Percentiles rank a stretch among this genome's conserved stretches.
Evolutionary conservation across 2,113 vertebrate genomes (phyloP).

Genomic region (Zapus hudsonius): DNA sequence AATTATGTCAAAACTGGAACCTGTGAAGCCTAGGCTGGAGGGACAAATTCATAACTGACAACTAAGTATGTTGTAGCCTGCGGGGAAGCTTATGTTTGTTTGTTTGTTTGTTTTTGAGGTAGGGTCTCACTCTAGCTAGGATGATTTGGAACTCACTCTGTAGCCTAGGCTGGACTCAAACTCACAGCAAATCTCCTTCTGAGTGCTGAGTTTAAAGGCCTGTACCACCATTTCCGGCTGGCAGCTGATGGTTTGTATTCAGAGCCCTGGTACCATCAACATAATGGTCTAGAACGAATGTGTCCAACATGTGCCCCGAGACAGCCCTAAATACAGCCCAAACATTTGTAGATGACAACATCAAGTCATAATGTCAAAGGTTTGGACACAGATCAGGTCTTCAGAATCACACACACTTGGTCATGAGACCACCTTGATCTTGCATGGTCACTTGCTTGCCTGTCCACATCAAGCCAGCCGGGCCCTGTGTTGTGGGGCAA

Average conservation of each 20-base stretch:
- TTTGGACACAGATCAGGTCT: background rate
- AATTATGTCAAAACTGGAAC: background rate
- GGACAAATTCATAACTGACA: background rate
- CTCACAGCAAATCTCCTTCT: no score
- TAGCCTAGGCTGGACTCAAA: no score
- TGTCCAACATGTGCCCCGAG: no score
- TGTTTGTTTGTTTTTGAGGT: no score
- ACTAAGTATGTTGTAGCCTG: background rate
- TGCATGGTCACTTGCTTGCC: background rate
- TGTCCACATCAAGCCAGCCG: background rate
- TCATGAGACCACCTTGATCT: background rate
- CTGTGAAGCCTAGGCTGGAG: background rate
- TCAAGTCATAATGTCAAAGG: no score
- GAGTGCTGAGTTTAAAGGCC: no score
- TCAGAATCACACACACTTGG: background rate
- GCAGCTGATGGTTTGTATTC: background rate
- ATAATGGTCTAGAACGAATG: background rate
- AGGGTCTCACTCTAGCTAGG: no score
- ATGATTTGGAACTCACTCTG: no score
- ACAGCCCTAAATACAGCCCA: no score
- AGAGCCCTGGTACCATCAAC: background rate
- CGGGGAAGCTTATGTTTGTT: background rate
- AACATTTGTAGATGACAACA: no score
- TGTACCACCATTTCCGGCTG: no score
- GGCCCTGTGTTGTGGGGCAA: background rate